Evolutionary conservation across 2,888 invertebrate genomes (phyloP), one percentile per base, ranked within the genome.

Genomic region (Notodonta ziczac): DNA sequence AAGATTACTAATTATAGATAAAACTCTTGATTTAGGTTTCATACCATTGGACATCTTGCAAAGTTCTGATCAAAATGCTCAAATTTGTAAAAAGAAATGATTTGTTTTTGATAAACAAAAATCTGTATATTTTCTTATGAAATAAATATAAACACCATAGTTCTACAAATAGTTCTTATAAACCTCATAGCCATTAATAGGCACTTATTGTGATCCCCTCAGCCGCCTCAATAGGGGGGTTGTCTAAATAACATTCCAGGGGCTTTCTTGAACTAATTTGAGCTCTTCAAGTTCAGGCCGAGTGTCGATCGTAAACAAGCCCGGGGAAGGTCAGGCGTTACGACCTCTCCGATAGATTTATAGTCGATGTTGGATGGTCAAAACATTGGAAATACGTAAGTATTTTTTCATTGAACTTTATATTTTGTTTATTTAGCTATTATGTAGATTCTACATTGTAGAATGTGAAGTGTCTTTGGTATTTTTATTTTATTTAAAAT

Each of bases 221-320:
- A 24, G 24, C 24, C 24, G 24, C 24, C 1, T 24, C 24, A 24
- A 24, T 24, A 24, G 24, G 24, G 24, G 24, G 1, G 60, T 65
- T 55, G 54, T 60, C 48, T 51, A 39, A 24, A 62, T 62, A 56
- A 62, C 40, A 67, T 69, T 70, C 61, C 58, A 57, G 50, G 8
- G 16, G 8, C 50, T 50, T 50, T 50, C 16, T 0, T 8, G 16
- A 16, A 50, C 16, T 16, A 16, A 16, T 42, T 42, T 42, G 10
- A 42, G n/a, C 16, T 52, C 32, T 52, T 52, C 32, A 13, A 50
- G 52, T 12, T 52, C 52, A 52, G 12, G 5, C 7, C n/a, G 42
- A 54, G 53, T 61, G 52, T 52, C 54, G 66, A 70, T 70, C 57
- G 55, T 62, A 58, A 66, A 67, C 59, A 59, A 59, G 54, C 63